Conservation (phyloP, 37 sponge, comb jelly and placozoan species). For the Spongilla lacustris region DNA sequence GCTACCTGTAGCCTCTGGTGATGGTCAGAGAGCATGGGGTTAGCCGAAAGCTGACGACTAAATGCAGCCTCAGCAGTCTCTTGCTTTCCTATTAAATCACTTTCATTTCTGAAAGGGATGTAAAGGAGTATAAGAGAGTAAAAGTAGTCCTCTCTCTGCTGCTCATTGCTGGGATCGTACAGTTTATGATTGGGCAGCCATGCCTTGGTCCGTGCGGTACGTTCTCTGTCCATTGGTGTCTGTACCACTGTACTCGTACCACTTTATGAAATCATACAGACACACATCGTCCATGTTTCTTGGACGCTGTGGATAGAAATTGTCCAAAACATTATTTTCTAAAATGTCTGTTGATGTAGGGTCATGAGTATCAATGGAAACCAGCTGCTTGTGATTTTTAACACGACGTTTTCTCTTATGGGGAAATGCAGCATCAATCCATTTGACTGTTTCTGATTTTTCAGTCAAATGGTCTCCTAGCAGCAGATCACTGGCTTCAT, state of each 20-base stretch:
- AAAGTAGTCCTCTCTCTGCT: slow-evolving; percentile 44
- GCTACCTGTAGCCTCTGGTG: slow-evolving; percentile 14
- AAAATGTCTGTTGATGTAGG: slow-evolving; percentile 23
- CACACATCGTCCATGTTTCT: slow-evolving; percentile 47
- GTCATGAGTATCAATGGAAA: slow-evolving; percentile 21
- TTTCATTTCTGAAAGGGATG: slow-evolving; percentile 42
- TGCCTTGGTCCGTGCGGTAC: slow-evolving; percentile 7
- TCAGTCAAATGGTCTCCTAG: slow-evolving; percentile 42
- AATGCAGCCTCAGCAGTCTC: slow-evolving; percentile 36
- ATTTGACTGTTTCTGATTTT: too few relatives aligned
- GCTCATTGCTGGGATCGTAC: slow-evolving; percentile 29
- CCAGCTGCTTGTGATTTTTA: slow-evolving; percentile 10
- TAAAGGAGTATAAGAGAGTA: slow-evolving; percentile 40
- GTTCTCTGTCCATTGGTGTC: not conserved
- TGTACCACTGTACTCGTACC: not conserved
- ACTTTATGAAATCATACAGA: slow-evolving; percentile 27
- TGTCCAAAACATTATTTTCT: slow-evolving; percentile 20
- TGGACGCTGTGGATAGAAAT: too few relatives aligned
- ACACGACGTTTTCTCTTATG: too few relatives aligned
- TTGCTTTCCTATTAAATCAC: not conserved
- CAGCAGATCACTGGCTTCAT: slow-evolving; percentile 55
- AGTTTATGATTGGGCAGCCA: slow-evolving; percentile 26
- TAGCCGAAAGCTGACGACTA: not conserved
- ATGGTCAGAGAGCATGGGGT: not conserved
- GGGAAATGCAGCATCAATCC: slow-evolving; percentile 38